Percentiles rank a stretch among this genome's conserved stretches.
These are phyloP conservation scores for Oreortyx pictus DNA, from an alignment of 2,797 vertebrate species.

Conservation along the genomic window DNA sequence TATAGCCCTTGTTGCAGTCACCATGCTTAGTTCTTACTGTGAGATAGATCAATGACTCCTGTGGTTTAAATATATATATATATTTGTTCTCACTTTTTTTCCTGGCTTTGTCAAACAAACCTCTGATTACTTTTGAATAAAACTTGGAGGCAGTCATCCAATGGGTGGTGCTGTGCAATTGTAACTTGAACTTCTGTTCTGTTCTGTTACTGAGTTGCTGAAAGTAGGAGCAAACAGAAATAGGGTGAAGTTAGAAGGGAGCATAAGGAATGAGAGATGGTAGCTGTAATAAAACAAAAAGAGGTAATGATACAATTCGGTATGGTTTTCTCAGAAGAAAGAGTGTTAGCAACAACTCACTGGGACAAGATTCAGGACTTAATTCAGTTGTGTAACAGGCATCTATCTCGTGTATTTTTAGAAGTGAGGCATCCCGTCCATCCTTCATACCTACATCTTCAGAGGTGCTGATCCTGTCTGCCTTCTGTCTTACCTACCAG, in stretches of 20 bases:
- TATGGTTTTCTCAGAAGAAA: background rate
- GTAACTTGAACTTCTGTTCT: background rate
- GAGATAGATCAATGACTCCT: conserved; percentile 41
- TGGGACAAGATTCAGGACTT: background rate
- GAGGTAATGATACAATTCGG: background rate
- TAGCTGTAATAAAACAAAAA: background rate
- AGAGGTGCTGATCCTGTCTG: background rate
- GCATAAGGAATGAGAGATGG: background rate
- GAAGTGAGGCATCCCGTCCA: background rate
- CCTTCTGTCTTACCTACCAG: background rate
- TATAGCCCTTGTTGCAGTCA: conserved; percentile 28
- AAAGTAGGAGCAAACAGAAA: background rate
- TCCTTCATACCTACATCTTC: background rate
- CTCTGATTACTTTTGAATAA: background rate
- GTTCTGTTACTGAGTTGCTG: background rate
- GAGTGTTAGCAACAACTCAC: background rate
- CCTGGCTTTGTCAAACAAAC: background rate
- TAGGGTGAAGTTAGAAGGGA: background rate
- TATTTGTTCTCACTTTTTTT: background rate
- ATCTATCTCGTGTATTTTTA: background rate
- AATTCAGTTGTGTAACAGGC: background rate
- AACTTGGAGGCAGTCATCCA: no score
- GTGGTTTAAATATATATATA: conserved; percentile 4
- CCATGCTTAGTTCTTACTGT: conserved; percentile 37
- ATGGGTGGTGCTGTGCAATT: background rate